A percentile compares a stretch with the other conserved stretches of the same genome.
phyloP scores from a whole-genome alignment of 1,140 invertebrate genomes.

The Bombus consobrinus region DNA sequence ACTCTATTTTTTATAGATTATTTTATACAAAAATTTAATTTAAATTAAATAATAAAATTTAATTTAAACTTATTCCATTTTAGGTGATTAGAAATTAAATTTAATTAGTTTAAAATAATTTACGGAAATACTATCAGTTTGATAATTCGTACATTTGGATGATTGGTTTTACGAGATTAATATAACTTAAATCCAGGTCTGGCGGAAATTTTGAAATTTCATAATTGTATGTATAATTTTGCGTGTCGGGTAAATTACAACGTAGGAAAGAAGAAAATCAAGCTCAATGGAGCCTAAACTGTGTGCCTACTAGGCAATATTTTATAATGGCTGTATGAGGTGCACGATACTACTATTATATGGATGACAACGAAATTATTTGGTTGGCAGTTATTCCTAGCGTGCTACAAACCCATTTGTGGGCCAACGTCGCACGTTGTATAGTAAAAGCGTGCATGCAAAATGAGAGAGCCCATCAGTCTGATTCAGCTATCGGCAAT shows the following conservation, averaged over 20 bases:
- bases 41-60: too few species aligned
- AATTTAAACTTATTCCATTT: too few species aligned
- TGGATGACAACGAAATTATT: constrained; percentile 67
- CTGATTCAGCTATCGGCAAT: constrained; percentile 49
- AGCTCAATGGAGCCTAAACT: constrained; percentile 35
- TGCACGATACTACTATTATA: constrained; percentile 61
- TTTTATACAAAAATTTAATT: too few species aligned
- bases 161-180: background rate
- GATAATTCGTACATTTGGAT: too few species aligned
- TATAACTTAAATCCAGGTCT: background rate
- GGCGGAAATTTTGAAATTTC: background rate
- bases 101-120: too few species aligned
- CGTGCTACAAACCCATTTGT: constrained; percentile 59
- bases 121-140: too few species aligned
- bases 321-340: constrained; percentile 44
- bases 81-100: too few species aligned
- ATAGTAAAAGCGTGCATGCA: constrained; percentile 40
- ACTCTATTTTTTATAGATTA: too few species aligned
- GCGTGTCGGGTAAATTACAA: background rate
- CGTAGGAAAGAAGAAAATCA: constrained; percentile 9
- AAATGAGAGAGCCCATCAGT: constrained; percentile 44
- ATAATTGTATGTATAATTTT: background rate
- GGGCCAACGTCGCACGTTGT: constrained; percentile 20
- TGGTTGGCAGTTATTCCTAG: constrained; percentile 59
- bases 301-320: constrained; percentile 11